phyloP scores from a whole-genome alignment of 2,888 invertebrate species.

The Brachycybe producta region DNA sequence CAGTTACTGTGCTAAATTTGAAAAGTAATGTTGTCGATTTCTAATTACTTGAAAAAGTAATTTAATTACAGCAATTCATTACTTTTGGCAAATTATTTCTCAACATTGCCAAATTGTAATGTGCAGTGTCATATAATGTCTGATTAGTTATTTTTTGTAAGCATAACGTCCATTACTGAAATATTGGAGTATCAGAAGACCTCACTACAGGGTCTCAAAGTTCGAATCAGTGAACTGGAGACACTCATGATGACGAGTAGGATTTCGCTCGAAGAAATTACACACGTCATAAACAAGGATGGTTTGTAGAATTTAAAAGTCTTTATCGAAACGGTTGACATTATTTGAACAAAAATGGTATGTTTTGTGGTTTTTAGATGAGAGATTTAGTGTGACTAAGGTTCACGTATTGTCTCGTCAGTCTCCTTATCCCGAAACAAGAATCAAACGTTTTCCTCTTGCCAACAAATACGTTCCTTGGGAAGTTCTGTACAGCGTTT shows the following conservation, averaged over 20 bases:
- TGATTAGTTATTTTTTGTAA: neutral
- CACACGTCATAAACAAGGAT: conserved; percentile 20
- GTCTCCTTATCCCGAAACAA: conserved; percentile 32
- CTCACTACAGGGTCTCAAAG: conserved; percentile 26
- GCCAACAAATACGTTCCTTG: conserved; percentile 34
- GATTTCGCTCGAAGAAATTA: conserved; percentile 22
- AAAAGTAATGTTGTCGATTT: too few species aligned
- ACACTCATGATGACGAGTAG: conserved; percentile 25
- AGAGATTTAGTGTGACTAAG: neutral
- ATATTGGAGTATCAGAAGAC: conserved; percentile 7
- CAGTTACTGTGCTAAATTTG: too few species aligned
- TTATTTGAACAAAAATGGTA: conserved; percentile 12
- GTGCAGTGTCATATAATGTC: neutral
- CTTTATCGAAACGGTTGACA: neutral
- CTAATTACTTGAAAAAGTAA: too few species aligned
- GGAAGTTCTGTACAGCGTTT: conserved; percentile 30
- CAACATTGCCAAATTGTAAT: too few species aligned
- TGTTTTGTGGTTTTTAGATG: neutral
- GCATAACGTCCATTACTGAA: too few species aligned
- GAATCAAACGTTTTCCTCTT: conserved; percentile 31
- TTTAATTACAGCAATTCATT: too few species aligned
- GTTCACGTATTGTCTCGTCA: conserved; percentile 29
- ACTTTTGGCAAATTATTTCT: too few species aligned
- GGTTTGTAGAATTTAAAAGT: neutral
- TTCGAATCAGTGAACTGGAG: conserved; percentile 31